These are phyloP conservation scores for Leiothrix lutea DNA, from an alignment of 2,113 vertebrate species.

Conservation along the genomic window DNA sequence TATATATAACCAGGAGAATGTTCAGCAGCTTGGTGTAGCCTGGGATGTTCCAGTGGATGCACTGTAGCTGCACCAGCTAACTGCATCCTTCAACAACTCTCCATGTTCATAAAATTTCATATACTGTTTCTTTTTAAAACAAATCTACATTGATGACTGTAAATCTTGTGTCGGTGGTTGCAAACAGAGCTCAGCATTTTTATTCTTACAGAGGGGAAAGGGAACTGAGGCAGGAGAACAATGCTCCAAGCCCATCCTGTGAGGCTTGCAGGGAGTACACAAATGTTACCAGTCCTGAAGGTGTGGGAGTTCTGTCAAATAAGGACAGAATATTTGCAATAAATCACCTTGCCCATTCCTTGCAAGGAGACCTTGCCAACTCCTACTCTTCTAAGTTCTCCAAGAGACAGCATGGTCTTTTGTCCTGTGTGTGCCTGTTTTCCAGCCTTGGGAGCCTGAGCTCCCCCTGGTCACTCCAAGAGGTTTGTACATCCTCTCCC, in stretches of 20 bases:
- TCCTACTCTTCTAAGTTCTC: not conserved
- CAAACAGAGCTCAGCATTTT: not conserved
- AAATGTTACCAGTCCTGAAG: not conserved
- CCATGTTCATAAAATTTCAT: not conserved
- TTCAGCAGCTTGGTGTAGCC: not conserved
- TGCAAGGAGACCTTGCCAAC: not conserved
- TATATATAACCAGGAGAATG: not conserved
- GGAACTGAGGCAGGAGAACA: not conserved
- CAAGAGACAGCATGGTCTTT: not conserved
- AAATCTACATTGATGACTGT: fast-evolving
- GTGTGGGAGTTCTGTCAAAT: no score
- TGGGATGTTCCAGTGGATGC: not conserved
- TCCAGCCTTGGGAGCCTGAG: not conserved
- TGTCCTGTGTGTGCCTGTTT: fast-evolving
- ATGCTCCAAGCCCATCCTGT: not conserved
- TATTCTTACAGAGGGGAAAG: not conserved
- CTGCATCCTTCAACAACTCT: not conserved
- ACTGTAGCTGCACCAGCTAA: not conserved
- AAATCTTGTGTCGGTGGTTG: not conserved
- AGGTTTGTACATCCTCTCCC: not conserved
- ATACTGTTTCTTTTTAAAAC: not conserved
- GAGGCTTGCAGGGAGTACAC: not conserved
- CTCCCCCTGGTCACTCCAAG: not conserved
- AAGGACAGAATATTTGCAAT: not conserved
- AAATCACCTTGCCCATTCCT: not conserved